These are phyloP conservation scores for Osedax fenrisi DNA, from an alignment of 2,888 invertebrate genomes.

Conservation along the genomic window DNA sequence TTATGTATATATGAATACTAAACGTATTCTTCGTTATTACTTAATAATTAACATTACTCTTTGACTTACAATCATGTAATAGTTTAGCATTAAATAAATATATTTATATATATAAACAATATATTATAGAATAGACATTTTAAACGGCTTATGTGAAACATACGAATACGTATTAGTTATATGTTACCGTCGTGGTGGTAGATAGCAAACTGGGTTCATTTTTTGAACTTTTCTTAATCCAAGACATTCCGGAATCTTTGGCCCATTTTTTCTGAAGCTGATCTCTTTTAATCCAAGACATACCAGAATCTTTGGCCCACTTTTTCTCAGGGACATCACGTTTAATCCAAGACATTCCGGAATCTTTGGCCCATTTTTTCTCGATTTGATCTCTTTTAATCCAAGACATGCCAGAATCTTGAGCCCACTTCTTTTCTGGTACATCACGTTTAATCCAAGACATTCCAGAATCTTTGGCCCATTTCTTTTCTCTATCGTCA, in stretches of 20 bases:
- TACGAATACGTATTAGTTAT: background rate
- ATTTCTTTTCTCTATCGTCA: constrained; percentile 10
- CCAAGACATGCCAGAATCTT: constrained; percentile 31
- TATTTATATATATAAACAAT: background rate
- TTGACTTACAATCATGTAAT: background rate
- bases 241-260: constrained; percentile 15
- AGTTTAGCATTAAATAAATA: background rate
- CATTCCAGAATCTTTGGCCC: constrained; percentile 28
- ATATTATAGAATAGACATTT: background rate
- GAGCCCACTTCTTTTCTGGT: constrained; percentile 29
- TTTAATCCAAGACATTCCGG: constrained; percentile 30
- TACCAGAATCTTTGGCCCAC: constrained; percentile 10
- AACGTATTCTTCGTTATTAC: too few species aligned
- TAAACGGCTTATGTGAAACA: too few species aligned
- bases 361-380: constrained; percentile 29
- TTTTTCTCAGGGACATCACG: constrained; percentile 8
- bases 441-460: constrained; percentile 27
- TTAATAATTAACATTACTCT: background rate
- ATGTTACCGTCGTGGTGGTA: background rate
- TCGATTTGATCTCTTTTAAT: constrained; percentile 21
- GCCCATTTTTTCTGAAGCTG: constrained; percentile 1
- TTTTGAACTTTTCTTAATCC: constrained; percentile 8
- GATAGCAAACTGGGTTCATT: background rate
- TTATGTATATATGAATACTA: too few species aligned
- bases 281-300: constrained; percentile 10